Conservation (phyloP, 2,797 vertebrate species). For the Huso huso region DNA sequence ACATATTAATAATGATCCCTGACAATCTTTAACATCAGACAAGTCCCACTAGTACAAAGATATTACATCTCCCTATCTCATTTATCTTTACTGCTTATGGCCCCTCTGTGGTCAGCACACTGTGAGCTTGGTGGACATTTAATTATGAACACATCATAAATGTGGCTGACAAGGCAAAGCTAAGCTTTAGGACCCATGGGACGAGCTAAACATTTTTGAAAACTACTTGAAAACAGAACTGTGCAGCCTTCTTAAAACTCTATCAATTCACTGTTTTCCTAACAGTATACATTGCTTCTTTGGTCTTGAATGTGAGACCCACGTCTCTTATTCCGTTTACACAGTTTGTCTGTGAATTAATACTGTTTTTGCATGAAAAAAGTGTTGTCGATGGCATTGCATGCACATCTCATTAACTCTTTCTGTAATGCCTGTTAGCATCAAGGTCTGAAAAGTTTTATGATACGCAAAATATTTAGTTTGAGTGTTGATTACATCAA, state of each 20-base stretch:
- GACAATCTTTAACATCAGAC: constrained; percentile 80
- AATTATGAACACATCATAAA: constrained; percentile 84
- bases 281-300: constrained; percentile 3
- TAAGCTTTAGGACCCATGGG: constrained; percentile 48
- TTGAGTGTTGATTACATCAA: no score
- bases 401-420: no score
- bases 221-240: constrained; percentile 32
- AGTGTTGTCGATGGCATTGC: no score
- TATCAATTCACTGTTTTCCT: constrained; percentile 1
- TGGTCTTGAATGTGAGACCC: no score
- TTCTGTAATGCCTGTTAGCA: no score
- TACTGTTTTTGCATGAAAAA: no score
- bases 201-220: constrained; percentile 37
- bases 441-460: no score
- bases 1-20: constrained; percentile 85
- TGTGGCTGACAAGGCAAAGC: constrained; percentile 71
- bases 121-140: constrained; percentile 65
- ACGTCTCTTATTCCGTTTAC: no score
- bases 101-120: constrained; percentile 62
- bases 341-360: no score
- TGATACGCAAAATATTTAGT: no score
- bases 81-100: constrained; percentile 79
- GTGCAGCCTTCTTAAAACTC: constrained; percentile 2
- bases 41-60: constrained; percentile 77
- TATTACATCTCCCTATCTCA: constrained; percentile 80